A percentile compares a stretch with the other conserved stretches of the same genome.
These are phyloP conservation scores for Danio jaintianensis DNA, from an alignment of 2,797 vertebrate species.

Conservation along the genomic window DNA sequence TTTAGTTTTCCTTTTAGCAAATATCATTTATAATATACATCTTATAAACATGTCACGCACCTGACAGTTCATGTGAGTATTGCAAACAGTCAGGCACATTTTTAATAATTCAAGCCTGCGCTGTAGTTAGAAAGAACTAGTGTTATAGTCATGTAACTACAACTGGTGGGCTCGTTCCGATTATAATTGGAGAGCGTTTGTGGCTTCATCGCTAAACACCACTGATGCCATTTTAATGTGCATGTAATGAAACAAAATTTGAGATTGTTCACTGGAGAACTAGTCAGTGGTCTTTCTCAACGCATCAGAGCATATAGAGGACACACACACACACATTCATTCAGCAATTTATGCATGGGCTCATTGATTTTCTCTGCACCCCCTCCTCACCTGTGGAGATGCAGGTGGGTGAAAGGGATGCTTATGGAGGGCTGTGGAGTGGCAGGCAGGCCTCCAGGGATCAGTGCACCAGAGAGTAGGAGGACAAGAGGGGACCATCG, in stretches of 20 bases:
- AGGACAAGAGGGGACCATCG: conserved; percentile 12
- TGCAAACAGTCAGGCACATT: not conserved
- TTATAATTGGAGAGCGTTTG: not conserved
- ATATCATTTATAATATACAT: no score
- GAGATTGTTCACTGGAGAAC: conserved; percentile 11
- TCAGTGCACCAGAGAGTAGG: not conserved
- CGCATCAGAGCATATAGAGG: not conserved
- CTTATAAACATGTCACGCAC: no score
- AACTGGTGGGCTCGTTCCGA: not conserved
- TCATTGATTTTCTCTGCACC: conserved; percentile 76
- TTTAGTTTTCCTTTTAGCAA: no score
- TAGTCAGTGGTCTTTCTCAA: not conserved
- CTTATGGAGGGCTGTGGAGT: conserved; percentile 2
- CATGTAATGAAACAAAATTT: not conserved
- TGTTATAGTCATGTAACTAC: conserved; percentile 24
- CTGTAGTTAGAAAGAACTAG: conserved; percentile 16
- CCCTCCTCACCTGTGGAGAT: conserved; percentile 81
- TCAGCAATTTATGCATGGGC: conserved; percentile 12
- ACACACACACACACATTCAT: not conserved
- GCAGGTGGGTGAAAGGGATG: conserved; percentile 55
- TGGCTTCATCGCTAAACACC: not conserved
- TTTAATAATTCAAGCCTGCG: conserved; percentile 10
- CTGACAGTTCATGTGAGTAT: no score
- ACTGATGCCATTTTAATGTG: conserved; percentile 5
- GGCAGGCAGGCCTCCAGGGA: conserved; percentile 19